These are phyloP conservation scores for Eristalis arbustorum DNA, from an alignment of 2,888 invertebrate species.

Conservation along the genomic window DNA sequence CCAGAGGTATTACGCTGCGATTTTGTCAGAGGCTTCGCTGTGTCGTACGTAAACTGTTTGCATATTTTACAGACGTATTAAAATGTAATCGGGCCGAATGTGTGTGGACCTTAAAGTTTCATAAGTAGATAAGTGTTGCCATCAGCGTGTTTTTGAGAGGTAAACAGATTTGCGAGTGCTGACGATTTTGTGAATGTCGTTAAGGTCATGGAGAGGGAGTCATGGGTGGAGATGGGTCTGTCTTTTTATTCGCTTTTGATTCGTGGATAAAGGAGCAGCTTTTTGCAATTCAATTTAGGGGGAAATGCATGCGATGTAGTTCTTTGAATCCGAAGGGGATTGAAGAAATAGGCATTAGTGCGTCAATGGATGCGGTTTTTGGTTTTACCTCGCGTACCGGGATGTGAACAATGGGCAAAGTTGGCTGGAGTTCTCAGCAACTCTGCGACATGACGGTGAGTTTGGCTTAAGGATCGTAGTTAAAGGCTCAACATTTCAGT, in stretches of 20 bases:
- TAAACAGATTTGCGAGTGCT: not conserved
- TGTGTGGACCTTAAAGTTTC: constrained; percentile 25
- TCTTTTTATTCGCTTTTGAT: not conserved
- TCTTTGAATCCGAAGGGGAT: not conserved
- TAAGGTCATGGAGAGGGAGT: not conserved
- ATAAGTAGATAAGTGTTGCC: constrained; percentile 32
- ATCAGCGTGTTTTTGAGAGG: not conserved
- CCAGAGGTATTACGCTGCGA: constrained; percentile 49
- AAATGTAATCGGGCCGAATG: constrained; percentile 44
- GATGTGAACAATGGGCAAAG: not conserved
- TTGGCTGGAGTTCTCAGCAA: not conserved
- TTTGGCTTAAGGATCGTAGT: too few relatives aligned
- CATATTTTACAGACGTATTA: constrained; percentile 60
- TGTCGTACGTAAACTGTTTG: constrained; percentile 51
- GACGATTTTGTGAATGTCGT: not conserved
- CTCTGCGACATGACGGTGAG: too few relatives aligned
- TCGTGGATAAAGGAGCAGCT: not conserved
- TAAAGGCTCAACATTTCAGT: too few relatives aligned
- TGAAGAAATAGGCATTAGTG: not conserved
- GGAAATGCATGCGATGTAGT: not conserved
- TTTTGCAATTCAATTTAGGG: not conserved
- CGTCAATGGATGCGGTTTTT: not conserved
- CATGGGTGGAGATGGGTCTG: not conserved
- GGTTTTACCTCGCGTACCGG: not conserved
- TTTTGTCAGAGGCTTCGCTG: constrained; percentile 35